These are phyloP conservation scores for Phanerotoma sp. DNA, from an alignment of 2,888 invertebrate species.

Conservation along the genomic window DNA sequence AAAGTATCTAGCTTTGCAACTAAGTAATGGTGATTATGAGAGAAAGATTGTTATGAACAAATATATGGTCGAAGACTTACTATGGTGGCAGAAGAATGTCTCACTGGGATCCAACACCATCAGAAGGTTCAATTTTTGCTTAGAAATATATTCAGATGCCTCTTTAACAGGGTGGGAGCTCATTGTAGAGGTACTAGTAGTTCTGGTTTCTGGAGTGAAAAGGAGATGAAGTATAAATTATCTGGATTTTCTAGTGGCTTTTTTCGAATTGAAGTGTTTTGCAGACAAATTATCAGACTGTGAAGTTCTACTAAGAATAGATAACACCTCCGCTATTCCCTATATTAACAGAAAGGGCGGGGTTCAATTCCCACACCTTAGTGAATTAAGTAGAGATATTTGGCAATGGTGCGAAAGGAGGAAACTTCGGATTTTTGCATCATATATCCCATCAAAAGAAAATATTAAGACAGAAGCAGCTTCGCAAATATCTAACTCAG, in stretches of 20 bases:
- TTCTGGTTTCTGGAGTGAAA: conserved; percentile 13
- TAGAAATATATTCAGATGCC: conserved; percentile 23
- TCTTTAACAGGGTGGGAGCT: conserved; percentile 26
- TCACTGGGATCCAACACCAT: conserved; percentile 1
- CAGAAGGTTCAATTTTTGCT: background rate
- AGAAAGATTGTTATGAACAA: background rate
- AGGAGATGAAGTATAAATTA: conserved; percentile 29
- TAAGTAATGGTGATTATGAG: conserved; percentile 15
- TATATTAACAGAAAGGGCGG: conserved; percentile 30
- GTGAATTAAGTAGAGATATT: conserved; percentile 25
- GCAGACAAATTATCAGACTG: conserved; percentile 15
- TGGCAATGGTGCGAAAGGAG: conserved; percentile 33
- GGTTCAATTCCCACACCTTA: conserved; percentile 23
- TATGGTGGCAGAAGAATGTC: conserved; percentile 13
- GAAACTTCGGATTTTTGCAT: conserved; percentile 31
- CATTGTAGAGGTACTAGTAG: conserved; percentile 5
- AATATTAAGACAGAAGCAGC: conserved; percentile 34
- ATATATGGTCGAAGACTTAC: conserved; percentile 8
- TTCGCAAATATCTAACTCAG: conserved; percentile 27
- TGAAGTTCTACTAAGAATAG: conserved; percentile 26
- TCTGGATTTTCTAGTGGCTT: conserved; percentile 27
- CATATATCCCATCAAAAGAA: conserved; percentile 31
- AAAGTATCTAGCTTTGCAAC: conserved; percentile 13
- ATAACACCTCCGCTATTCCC: conserved; percentile 30
- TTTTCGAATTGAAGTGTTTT: conserved; percentile 21